A percentile compares a stretch with the other conserved stretches of the same genome.
phyloP scores from a whole-genome alignment of 2,113 vertebrate species.

The Scophthalmus maximus region DNA sequence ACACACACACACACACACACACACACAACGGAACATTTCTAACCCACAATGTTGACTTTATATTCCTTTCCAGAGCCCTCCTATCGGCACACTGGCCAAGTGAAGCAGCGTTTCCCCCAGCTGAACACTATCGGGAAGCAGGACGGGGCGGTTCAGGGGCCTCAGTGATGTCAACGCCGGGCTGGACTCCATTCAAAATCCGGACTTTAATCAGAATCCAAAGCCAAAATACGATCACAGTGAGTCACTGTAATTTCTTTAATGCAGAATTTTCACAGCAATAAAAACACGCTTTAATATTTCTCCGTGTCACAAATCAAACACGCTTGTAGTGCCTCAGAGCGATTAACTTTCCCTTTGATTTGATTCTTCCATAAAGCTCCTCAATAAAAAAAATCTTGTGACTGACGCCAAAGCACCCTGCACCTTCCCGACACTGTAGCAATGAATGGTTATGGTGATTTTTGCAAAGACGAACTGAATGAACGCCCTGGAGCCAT shows the following conservation, averaged over 20 bases:
- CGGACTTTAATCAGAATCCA: slow-evolving; percentile 32
- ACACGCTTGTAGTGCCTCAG: background rate
- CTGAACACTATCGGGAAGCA: slow-evolving; percentile 51
- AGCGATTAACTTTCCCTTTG: slow-evolving; percentile 6
- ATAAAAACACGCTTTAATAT: slow-evolving; percentile 20
- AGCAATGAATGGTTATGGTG: background rate
- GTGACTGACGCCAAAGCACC: slow-evolving; percentile 10
- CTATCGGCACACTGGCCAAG: slow-evolving; percentile 54
- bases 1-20: slow-evolving; percentile 12
- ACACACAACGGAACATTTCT: slow-evolving; percentile 75
- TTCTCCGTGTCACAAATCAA: slow-evolving; percentile 8
- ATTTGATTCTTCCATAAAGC: background rate
- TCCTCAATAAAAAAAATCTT: slow-evolving; percentile 12
- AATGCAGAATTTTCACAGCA: slow-evolving; percentile 15
- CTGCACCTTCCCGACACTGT: slow-evolving; percentile 11
- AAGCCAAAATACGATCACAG: slow-evolving; percentile 24
- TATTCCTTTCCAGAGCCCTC: slow-evolving; percentile 69
- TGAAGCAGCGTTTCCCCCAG: slow-evolving; percentile 65
- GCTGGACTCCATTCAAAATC: slow-evolving; percentile 36
- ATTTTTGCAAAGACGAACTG: background rate
- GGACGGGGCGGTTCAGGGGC: slow-evolving; percentile 24
- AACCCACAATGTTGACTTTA: slow-evolving; percentile 81
- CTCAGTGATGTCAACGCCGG: slow-evolving; percentile 48
- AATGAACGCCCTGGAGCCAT: background rate
- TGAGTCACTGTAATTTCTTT: slow-evolving; percentile 2